phyloP scores from a whole-genome alignment of 2,113 vertebrate species.

The Heterotis niloticus region DNA sequence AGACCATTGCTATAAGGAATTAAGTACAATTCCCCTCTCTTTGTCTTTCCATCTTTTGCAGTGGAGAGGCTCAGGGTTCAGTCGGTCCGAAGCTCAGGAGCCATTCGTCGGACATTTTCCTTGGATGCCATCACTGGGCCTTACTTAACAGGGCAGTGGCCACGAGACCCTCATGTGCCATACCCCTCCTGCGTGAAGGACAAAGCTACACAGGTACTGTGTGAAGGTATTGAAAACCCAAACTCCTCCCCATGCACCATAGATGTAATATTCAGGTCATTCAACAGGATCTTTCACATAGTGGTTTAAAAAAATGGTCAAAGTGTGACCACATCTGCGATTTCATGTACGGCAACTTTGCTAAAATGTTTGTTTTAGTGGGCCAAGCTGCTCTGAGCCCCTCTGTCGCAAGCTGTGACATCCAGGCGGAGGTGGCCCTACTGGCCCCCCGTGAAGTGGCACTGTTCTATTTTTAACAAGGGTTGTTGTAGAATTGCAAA shows the following conservation, averaged over 20 bases:
- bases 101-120: slow-evolving; percentile 85
- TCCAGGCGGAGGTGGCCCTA: background rate
- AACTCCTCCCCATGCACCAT: no score
- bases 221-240: no score
- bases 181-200: slow-evolving; percentile 94
- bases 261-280: background rate
- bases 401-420: slow-evolving; percentile 4
- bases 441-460: background rate
- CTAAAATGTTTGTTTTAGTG: background rate
- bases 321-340: background rate
- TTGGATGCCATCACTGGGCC: slow-evolving; percentile 91
- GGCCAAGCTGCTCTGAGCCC: background rate
- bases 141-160: slow-evolving; percentile 97
- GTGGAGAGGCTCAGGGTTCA: slow-evolving; percentile 83
- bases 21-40: no score
- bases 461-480: slow-evolving; percentile 2
- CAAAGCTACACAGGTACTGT: slow-evolving; percentile 90
- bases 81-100: slow-evolving; percentile 75
- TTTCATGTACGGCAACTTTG: background rate
- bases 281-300: background rate
- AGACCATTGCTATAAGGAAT: no score
- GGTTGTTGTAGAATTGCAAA: background rate
- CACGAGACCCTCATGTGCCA: slow-evolving; percentile 82
- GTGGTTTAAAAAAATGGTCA: background rate
- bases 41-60: slow-evolving; percentile 52